These are phyloP conservation scores for Microcebus lehilahytsara DNA, from an alignment of 2,113 vertebrate genomes.

Conservation along the genomic window DNA sequence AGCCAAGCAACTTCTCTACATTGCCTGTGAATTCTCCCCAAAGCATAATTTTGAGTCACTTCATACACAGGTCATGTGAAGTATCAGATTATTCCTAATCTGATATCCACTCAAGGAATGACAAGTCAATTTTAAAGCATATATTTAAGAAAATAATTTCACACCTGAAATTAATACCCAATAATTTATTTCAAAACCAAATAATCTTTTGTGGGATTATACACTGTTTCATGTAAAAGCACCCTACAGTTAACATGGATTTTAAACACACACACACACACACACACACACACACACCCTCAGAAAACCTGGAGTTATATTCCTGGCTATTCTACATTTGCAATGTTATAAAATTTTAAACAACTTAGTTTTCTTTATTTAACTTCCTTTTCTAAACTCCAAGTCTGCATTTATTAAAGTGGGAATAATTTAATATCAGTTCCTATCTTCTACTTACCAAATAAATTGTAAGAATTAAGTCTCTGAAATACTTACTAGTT, in stretches of 20 bases:
- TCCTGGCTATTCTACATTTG: neutral
- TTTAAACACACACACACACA: neutral
- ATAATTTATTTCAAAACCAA: constrained; percentile 26
- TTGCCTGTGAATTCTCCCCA: neutral
- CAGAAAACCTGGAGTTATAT: neutral
- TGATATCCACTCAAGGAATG: neutral
- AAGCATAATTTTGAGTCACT: neutral
- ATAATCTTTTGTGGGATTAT: neutral
- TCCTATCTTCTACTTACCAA: constrained; percentile 21
- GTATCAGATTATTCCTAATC: neutral
- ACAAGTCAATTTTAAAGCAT: constrained; percentile 10
- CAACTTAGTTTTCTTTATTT: constrained; percentile 31
- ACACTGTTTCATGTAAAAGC: neutral
- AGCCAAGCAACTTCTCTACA: neutral
- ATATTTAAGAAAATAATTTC: constrained; percentile 38
- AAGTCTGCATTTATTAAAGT: constrained; percentile 4
- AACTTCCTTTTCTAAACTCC: constrained; percentile 14
- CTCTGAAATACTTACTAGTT: constrained; percentile 8
- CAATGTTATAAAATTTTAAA: neutral
- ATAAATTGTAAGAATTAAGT: constrained; percentile 28
- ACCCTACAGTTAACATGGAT: neutral
- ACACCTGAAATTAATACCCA: constrained; percentile 29
- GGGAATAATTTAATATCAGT: neutral
- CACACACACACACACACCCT: neutral
- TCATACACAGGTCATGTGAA: neutral